Evolutionary conservation across 2,797 vertebrate genomes (phyloP), one percentile per base, ranked within the genome.

Genomic region (Anguilla marmorata): DNA sequence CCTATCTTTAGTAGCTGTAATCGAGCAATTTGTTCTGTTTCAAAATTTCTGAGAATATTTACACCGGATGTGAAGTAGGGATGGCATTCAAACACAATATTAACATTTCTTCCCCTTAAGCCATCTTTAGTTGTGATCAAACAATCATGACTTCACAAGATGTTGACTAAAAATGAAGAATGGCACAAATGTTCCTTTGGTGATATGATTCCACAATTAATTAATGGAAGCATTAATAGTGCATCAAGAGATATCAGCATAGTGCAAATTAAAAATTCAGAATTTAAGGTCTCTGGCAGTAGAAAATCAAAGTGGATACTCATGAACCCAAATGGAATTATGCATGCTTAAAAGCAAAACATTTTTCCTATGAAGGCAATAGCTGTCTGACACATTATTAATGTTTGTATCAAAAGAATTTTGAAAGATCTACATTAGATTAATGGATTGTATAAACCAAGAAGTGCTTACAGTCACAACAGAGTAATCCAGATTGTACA

Each of bases 121-220:
- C 63, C 24, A 74, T 14, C 27, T 33, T 33, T 30, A 37, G 27
- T 4, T 30, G 72, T 74, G 30, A 74, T 33, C 30, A 74, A 74
- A 37, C n/a, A 74, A 74, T 74, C 16, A 79, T 79, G 1, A 79
- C 74, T 11, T 82, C 41, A 48, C 19, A 45, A 76, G 19, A 50
- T 45, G 41, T 9, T 82, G 16, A 82, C 6, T 37, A 45, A 82
- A 82, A 82, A 24, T 48, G 16, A 82, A 82, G 19, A 82, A 50
- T 1, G 7, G 79, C 19, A 48, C 14, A 37, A 76, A 76, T 19
- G 30, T 19, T 76, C 33, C 30, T 76, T 14, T 76, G 72, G 72
- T 76, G 72, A 76, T 41, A 2, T 76, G 19, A 76, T 76, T 76
- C 72, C 72, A 76, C 72, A 76, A 76, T 48, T 82, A 48, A 82